A percentile compares a stretch with the other conserved stretches of the same genome.
phyloP scores from a whole-genome alignment of 2,888 invertebrate genomes.

The Eudasyphora cyanicolor region DNA sequence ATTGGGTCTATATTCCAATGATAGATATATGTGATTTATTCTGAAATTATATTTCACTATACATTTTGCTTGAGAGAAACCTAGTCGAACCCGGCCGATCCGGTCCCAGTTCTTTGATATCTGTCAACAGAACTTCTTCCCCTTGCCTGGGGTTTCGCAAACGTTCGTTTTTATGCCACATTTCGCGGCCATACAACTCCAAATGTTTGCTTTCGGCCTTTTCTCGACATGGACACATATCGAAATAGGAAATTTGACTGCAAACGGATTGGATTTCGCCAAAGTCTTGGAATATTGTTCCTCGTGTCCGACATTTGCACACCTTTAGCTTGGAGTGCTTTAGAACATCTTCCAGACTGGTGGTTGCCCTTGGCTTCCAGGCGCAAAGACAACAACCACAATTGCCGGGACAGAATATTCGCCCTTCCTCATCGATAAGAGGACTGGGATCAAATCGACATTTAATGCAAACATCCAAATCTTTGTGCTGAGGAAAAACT shows the following conservation, averaged over 20 bases:
- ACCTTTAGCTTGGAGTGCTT: conserved; percentile 72
- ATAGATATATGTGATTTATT: too few species aligned
- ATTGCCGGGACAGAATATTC: conserved; percentile 73
- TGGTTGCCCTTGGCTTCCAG: conserved; percentile 69
- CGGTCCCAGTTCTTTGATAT: conserved; percentile 68
- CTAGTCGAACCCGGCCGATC: not conserved
- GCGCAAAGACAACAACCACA: conserved; percentile 77
- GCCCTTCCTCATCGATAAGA: conserved; percentile 71
- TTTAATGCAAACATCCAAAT: conserved; percentile 70
- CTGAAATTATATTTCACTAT: not conserved
- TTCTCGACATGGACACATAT: conserved; percentile 76
- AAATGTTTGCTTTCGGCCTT: conserved; percentile 75
- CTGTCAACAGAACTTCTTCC: conserved; percentile 66
- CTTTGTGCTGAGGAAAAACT: conserved; percentile 74
- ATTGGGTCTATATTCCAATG: too few species aligned
- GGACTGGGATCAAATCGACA: conserved; percentile 75
- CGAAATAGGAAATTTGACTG: conserved; percentile 69
- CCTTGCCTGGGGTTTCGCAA: conserved; percentile 58
- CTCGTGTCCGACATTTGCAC: conserved; percentile 72
- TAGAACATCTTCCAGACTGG: conserved; percentile 60
- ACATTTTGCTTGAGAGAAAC: conserved; percentile 5
- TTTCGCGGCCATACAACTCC: conserved; percentile 71
- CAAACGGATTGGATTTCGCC: conserved; percentile 59
- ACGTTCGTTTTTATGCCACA: conserved; percentile 68
- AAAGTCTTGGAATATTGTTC: conserved; percentile 70